Evolutionary conservation across 2,113 vertebrate genomes (phyloP).

Genomic region (Oplegnathus fasciatus): DNA sequence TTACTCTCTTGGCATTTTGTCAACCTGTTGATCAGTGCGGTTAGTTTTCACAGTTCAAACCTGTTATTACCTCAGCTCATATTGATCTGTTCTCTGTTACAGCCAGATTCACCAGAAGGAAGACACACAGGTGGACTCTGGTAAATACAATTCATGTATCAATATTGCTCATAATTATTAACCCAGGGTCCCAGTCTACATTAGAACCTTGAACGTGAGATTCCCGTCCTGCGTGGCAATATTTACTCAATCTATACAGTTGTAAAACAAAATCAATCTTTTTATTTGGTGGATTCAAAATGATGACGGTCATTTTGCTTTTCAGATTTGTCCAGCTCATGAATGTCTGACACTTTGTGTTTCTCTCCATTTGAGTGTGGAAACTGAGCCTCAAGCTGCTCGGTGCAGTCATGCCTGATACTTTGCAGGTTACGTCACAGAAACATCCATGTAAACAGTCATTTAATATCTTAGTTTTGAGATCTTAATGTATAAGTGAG

Average conservation of each 20-base stretch:
- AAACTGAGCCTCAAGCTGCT: neutral
- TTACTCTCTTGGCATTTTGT: constrained; percentile 19
- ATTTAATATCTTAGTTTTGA: neutral
- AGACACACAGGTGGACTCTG: constrained; percentile 83
- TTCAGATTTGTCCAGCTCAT: neutral
- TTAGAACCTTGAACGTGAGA: neutral
- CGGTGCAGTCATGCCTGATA: neutral
- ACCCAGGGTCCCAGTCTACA: neutral
- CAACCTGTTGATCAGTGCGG: neutral
- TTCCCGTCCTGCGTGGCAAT: neutral
- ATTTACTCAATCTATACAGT: neutral
- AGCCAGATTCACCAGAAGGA: constrained; percentile 81
- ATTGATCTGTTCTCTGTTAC: constrained; percentile 55
- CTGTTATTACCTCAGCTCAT: constrained; percentile 25
- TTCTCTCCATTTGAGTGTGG: neutral
- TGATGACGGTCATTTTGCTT: neutral
- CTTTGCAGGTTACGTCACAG: neutral
- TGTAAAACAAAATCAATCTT: neutral
- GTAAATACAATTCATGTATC: constrained; percentile 60
- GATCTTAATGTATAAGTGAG: too few relatives aligned
- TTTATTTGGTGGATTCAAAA: neutral
- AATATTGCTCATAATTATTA: neutral
- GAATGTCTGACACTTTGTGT: neutral
- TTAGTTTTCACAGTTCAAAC: constrained; percentile 21
- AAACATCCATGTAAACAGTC: neutral